Base-by-base conservation (phyloP, 2,113 vertebrate genomes). In the Halichoeres trimaculatus region DNA sequence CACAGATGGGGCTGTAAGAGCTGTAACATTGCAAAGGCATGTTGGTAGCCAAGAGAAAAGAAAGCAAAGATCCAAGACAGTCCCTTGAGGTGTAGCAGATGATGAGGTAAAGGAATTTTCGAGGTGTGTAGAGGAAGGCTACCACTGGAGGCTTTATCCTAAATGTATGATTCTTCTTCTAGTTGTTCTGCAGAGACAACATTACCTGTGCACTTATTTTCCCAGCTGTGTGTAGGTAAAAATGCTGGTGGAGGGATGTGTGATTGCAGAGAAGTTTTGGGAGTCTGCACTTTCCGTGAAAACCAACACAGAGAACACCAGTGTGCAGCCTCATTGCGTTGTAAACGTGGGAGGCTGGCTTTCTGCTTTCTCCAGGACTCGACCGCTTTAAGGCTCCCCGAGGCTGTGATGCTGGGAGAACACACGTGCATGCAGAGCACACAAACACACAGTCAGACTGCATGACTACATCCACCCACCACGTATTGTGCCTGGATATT, bases 391-490 rank as follows among this genome's bases (percentile, higher is more conserved):
- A 85, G 76, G 60, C 48, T 85, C 54, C 72, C 53, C 6, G 22
- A 78, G 74, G 43, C 66, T 74, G 38, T 26, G 48, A 16, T 47
- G 62, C 70, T 51, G 51, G 38, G 51, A 60, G 13, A 76, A 64
- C 55, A 48, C 47, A 13, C 63, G 22, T 8, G 16, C 38, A 54
- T 34, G 41, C 43, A 35, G n/a, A 57, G 23, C 38, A 34, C 7
- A 61, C 41, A 41, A 23, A 17, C 56, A 19, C 35, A 57, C 34
- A 64, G 38, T 52, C 55, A 50, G 41, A 22, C 24, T 38, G 53
- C 41, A 67, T n/a, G 65, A 74, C 56, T 67, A 59, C 60, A 70
- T 56, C 55, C 78, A 53, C 75, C 59, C 62, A 81, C 66, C 24
- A 36, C 38, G 12, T 36, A 54, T 35, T 57, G 19, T 62, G 40